A percentile compares a stretch with the other conserved stretches of the same genome.
Conservation (phyloP, 2,888 invertebrate species). For the Dynastes hyllus region DNA sequence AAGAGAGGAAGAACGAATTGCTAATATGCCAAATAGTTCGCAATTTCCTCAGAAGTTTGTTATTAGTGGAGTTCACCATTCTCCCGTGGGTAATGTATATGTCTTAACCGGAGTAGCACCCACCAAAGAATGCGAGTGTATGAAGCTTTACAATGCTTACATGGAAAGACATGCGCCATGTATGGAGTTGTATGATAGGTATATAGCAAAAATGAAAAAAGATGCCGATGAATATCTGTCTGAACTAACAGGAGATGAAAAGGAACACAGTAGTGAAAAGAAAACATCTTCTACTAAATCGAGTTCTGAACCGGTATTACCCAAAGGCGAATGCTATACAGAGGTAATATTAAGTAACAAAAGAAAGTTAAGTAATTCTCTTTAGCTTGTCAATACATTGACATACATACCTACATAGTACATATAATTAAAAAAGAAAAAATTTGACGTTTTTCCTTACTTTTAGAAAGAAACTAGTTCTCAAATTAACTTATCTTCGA, state of each 20-base stretch:
- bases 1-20: conserved; percentile 54
- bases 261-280: neutral
- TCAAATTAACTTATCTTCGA: neutral
- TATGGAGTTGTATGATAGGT: conserved; percentile 59
- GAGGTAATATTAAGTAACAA: conserved; percentile 6
- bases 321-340: neutral
- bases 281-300: neutral
- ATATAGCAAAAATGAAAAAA: conserved; percentile 58
- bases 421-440: no score
- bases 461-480: neutral
- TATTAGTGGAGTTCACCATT: conserved; percentile 64
- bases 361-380: no score
- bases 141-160: conserved; percentile 62
- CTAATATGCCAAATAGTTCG: conserved; percentile 61
- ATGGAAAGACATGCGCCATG: conserved; percentile 63
- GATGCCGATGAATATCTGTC: conserved; percentile 57
- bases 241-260: conserved; percentile 53
- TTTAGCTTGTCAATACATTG: no score
- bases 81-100: conserved; percentile 65
- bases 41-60: conserved; percentile 62
- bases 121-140: conserved; percentile 64
- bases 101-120: conserved; percentile 61
- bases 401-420: no score
- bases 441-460: no score
- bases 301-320: neutral